Evolutionary conservation across 2,888 invertebrate genomes (phyloP), one percentile per base, ranked within the genome.

Genomic region (Trilocha varians): DNA sequence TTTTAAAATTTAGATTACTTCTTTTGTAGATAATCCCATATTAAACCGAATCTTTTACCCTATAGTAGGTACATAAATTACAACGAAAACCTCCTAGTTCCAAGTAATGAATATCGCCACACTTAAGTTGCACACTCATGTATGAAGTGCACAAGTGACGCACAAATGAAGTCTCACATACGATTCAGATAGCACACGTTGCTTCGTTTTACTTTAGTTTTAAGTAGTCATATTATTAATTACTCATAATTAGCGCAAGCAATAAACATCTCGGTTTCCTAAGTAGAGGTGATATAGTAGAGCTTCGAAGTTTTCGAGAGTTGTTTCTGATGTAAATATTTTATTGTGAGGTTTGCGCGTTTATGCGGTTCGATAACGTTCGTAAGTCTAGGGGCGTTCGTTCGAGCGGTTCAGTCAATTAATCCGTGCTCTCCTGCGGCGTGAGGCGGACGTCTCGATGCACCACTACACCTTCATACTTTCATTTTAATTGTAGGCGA

Each of bases 231-330:
- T 70, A 78, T 74, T 66, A 71, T 9, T 72, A 68, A 49, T 71
- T 73, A 63, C 71, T 76, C 65, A 72, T 69, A 66, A 70, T 71
- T 77, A 77, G 74, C 64, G 74, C 74, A 68, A 73, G 69, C 66
- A 70, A 68, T 70, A n/a, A 25, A 25, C 74, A 70, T 79, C 77
- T 80, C 76, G 67, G 78, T 84, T 84, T 82, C 74, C 73, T 78
- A 78, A 70, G 74, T 83, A 83, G 83, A 73, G 70, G 72, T 77
- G 78, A 61, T 78, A 76, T 72, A 76, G 82, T 84, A 85, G 84
- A 70, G 83, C 82, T 82, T 84, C 71, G 70, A 75, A 78, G 70
- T 67, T 73, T 82, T 78, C 73, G 60, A 65, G 63, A 62, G 56
- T 63, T 56, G 52, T 70, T 69, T 70, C 65, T 74, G 70, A 65